Conservation (phyloP, 2,113 vertebrate species). For the Dendropsophus ebraccatus region DNA sequence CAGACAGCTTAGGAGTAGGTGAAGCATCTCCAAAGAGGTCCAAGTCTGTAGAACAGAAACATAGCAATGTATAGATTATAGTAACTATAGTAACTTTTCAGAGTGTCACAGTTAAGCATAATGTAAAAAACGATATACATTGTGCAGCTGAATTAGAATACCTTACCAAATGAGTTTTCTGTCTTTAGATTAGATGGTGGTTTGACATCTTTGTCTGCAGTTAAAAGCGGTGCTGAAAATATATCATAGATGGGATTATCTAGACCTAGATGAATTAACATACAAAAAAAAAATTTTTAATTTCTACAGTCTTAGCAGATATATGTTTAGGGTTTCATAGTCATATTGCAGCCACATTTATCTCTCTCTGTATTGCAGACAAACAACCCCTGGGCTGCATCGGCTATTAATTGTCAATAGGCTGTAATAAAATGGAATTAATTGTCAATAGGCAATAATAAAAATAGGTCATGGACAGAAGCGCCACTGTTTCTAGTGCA, state of each 20-base stretch:
- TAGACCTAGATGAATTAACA: not conserved
- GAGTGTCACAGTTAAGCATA: not conserved
- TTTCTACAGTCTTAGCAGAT: not conserved
- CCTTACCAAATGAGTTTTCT: conserved; percentile 84
- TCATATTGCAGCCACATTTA: not conserved
- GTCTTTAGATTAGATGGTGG: conserved; percentile 31
- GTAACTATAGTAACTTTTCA: not conserved
- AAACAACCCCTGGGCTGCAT: no score
- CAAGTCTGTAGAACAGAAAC: conserved; percentile 72
- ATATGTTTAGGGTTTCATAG: not conserved
- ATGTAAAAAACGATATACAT: not conserved
- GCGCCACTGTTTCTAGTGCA: no score
- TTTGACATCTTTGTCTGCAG: not conserved
- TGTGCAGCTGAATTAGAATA: not conserved
- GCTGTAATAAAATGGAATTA: no score
- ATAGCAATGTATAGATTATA: not conserved
- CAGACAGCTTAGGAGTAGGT: conserved; percentile 79
- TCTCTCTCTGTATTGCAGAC: not conserved
- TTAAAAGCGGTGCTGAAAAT: not conserved
- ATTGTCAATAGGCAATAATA: no score
- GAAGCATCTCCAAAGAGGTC: conserved; percentile 86
- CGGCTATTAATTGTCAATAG: no score
- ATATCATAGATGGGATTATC: not conserved
- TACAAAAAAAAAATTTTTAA: not conserved
- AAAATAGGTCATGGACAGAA: no score